Conservation (phyloP, 2,797 vertebrate species). For the Enteromius anoplus region DNA sequence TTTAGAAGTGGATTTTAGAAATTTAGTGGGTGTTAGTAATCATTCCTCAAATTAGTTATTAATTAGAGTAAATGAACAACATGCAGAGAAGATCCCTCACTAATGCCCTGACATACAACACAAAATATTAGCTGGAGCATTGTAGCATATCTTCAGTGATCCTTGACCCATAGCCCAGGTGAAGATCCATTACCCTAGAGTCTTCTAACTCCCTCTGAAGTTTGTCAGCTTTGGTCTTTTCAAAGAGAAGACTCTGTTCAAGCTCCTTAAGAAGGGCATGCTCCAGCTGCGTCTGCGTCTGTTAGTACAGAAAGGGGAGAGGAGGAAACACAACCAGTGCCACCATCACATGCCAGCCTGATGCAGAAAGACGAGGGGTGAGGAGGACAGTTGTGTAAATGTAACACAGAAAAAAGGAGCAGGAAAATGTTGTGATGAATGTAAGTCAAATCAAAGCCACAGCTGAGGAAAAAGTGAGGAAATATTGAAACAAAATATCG, state of each 20-base stretch:
- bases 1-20: no score
- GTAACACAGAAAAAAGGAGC: background rate
- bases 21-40: constrained; percentile 28
- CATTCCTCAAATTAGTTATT: constrained; percentile 17
- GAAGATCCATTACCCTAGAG: constrained; percentile 94
- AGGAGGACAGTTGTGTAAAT: constrained; percentile 35
- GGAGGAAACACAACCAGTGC: constrained; percentile 99
- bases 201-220: constrained; percentile 99
- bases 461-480: constrained; percentile 21
- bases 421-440: constrained; percentile 54
- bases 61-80: constrained; percentile 7
- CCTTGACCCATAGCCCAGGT: constrained; percentile 70
- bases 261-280: constrained; percentile 95
- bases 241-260: constrained; percentile 95
- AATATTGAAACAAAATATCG: constrained; percentile 24
- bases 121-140: background rate
- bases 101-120: background rate
- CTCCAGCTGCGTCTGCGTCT: constrained; percentile 96
- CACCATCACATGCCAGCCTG: constrained; percentile 99
- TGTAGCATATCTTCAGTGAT: constrained; percentile 2
- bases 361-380: constrained; percentile 73
- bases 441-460: constrained; percentile 45
- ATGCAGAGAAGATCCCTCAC: constrained; percentile 22
- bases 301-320: constrained; percentile 98
- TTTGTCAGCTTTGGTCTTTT: constrained; percentile 99